Evolutionary conservation across 1,140 invertebrate species (phyloP).

Genomic region (Phenacoccus solenopsis): DNA sequence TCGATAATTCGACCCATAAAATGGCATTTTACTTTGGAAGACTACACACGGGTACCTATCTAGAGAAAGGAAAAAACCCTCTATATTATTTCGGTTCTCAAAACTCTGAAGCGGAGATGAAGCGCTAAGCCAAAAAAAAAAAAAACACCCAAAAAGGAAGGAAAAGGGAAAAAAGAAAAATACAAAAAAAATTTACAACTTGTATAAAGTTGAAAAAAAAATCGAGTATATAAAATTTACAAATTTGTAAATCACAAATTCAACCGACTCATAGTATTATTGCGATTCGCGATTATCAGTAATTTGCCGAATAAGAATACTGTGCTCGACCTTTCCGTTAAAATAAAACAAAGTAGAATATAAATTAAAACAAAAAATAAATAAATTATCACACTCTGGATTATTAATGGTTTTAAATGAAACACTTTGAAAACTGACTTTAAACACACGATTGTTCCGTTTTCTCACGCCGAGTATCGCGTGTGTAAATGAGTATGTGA

Average conservation of each 20-base stretch:
- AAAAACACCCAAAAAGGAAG: too few species aligned
- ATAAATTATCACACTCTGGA: not conserved
- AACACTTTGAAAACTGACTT: not conserved
- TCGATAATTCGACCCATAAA: too few species aligned
- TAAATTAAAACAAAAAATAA: not conserved
- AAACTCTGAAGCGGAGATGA: too few species aligned
- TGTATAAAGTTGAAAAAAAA: not conserved
- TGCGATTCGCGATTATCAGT: not conserved
- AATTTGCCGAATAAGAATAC: not conserved
- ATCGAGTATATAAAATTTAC: not conserved
- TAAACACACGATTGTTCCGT: not conserved
- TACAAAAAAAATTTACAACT: too few species aligned
- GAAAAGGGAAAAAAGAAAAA: too few species aligned
- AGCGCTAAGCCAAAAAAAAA: too few species aligned
- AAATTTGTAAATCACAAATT: not conserved
- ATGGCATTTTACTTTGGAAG: too few species aligned
- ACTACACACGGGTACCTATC: too few species aligned
- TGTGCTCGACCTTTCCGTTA: not conserved
- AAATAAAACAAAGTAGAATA: not conserved
- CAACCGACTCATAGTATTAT: not conserved
- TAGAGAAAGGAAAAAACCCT: too few species aligned
- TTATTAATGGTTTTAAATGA: slow-evolving; percentile 3
- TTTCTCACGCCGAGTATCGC: not conserved
- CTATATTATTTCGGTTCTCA: too few species aligned
- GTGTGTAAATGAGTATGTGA: not conserved